Conservation (phyloP, 2,797 vertebrate species). For the Lindbergichthys nudifrons region DNA sequence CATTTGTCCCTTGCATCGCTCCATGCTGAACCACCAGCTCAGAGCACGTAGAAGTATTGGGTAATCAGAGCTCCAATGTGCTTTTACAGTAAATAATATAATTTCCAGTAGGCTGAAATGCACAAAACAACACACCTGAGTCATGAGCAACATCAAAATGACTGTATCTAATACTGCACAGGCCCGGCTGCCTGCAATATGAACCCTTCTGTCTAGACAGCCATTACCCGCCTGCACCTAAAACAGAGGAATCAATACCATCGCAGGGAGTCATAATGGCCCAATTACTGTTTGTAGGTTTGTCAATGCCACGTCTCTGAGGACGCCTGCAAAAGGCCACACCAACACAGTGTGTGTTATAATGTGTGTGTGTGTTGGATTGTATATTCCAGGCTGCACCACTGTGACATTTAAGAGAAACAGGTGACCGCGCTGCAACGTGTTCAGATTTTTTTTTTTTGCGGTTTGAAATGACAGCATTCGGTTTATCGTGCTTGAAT, state of each 20-base stretch:
- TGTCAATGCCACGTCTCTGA: constrained; percentile 81
- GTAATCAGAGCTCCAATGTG: constrained; percentile 22
- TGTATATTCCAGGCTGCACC: constrained; percentile 40
- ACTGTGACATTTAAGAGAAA: constrained; percentile 66
- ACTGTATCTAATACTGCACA: constrained; percentile 53
- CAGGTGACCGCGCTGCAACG: constrained; percentile 23
- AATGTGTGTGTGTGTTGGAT: constrained; percentile 23
- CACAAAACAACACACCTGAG: constrained; percentile 55
- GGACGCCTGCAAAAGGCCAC: constrained; percentile 75
- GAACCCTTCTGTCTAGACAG: constrained; percentile 77
- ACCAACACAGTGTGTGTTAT: constrained; percentile 21
- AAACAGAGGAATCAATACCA: constrained; percentile 81
- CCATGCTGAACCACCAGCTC: constrained; percentile 1
- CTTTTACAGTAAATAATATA: constrained; percentile 18
- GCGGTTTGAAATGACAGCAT: constrained; percentile 14
- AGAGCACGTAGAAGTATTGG: constrained; percentile 5
- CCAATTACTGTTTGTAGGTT: constrained; percentile 85
- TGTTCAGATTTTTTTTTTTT: constrained; percentile 20
- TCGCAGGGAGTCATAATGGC: constrained; percentile 80
- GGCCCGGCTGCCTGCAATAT: constrained; percentile 58
- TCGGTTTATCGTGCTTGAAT: neutral
- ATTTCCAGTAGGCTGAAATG: constrained; percentile 30
- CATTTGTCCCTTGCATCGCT: neutral
- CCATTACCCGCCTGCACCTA: constrained; percentile 76
- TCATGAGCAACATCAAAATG: constrained; percentile 54